phyloP scores from a whole-genome alignment of 1,140 invertebrate genomes.

The Megalopta genalis region DNA sequence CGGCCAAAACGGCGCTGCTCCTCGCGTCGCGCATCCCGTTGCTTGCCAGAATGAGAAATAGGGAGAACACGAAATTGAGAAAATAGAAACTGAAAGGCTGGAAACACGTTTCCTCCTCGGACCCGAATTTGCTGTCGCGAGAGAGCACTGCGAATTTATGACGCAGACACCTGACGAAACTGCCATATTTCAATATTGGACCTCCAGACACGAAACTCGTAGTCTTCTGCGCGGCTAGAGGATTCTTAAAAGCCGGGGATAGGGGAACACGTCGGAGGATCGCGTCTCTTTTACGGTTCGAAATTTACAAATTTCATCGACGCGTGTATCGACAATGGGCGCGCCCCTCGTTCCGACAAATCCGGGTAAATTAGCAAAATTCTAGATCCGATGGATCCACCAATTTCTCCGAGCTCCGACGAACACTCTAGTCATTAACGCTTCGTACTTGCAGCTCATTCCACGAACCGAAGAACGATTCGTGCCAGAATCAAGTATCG shows the following conservation, averaged over 20 bases:
- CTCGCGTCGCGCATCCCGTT: conserved; percentile 27
- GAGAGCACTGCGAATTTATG: background rate
- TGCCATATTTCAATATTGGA: background rate
- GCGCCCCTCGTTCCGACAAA: no score
- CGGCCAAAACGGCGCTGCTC: conserved; percentile 40
- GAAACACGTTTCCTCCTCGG: background rate
- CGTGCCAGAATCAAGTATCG: no score
- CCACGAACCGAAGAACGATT: no score
- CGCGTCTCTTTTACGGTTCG: background rate
- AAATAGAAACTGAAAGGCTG: conserved; percentile 24
- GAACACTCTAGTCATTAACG: no score
- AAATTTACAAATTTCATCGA: background rate
- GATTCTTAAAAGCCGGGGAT: background rate
- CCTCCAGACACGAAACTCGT: background rate
- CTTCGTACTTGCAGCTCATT: no score
- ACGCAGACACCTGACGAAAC: background rate
- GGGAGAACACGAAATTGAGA: conserved; percentile 1
- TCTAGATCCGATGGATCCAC: no score
- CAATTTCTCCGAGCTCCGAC: no score
- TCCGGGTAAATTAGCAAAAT: no score
- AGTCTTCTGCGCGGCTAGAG: background rate
- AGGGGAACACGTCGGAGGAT: background rate
- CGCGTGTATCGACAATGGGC: background rate
- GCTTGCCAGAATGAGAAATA: conserved; percentile 25
- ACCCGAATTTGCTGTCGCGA: background rate